Conservation (phyloP, 2,113 vertebrate species). For the Athene cunicularia region DNA sequence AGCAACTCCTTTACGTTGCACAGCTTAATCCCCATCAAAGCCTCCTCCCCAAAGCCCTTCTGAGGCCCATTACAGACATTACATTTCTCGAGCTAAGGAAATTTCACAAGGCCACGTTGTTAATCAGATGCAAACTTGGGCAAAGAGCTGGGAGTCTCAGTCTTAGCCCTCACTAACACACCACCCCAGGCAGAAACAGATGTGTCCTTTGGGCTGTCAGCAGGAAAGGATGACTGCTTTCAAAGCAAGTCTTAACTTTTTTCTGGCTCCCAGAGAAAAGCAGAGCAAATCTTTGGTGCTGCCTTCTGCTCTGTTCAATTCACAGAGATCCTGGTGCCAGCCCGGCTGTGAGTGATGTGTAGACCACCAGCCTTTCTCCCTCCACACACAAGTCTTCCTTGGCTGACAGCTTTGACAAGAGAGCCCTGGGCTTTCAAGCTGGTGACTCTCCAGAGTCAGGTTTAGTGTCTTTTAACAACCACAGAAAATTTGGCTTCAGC, state of each 20-base stretch:
- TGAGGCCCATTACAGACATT: background rate
- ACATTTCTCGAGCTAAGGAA: background rate
- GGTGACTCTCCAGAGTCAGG: background rate
- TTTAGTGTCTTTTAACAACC: background rate
- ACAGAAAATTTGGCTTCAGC: background rate
- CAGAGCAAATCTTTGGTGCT: background rate
- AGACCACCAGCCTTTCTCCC: background rate
- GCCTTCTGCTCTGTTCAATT: background rate
- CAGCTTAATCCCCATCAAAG: background rate
- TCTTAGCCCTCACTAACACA: background rate
- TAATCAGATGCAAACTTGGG: background rate
- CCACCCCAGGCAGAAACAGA: background rate
- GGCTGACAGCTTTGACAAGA: background rate
- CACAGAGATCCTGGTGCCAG: background rate
- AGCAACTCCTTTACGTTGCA: background rate
- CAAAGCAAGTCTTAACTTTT: background rate
- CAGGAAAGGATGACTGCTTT: background rate
- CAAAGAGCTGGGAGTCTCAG: background rate
- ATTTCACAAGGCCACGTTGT: background rate
- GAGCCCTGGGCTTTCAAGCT: background rate
- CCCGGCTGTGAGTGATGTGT: rapidly evolving
- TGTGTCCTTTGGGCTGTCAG: background rate
- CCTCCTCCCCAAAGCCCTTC: background rate
- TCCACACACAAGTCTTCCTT: background rate
- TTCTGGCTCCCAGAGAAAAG: background rate